These are phyloP conservation scores for Halcyon leucocephala DNA, from an alignment of 2,797 vertebrate genomes.

Conservation along the genomic window DNA sequence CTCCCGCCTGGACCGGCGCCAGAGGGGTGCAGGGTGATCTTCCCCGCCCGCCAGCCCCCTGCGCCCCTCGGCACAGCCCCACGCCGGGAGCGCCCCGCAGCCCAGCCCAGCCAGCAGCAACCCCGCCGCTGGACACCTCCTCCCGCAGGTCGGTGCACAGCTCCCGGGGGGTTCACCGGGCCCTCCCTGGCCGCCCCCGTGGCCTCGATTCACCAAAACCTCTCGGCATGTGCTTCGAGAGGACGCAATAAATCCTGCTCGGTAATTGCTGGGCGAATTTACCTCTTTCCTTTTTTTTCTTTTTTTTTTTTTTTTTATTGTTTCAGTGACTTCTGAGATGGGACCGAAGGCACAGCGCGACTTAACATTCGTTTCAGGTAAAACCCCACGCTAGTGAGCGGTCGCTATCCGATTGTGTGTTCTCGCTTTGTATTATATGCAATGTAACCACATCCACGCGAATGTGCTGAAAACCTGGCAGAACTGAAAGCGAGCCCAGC, in stretches of 20 bases:
- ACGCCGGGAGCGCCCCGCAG: background rate
- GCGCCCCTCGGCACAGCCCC: too few relatives aligned
- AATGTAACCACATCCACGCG: rapidly evolving
- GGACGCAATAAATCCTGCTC: background rate
- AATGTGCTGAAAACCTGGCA: background rate
- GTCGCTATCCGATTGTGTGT: rapidly evolving
- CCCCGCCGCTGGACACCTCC: background rate
- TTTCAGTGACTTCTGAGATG: background rate
- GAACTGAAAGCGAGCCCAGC: background rate
- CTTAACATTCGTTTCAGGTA: slow-evolving; percentile 14
- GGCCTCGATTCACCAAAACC: background rate
- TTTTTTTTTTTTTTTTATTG: background rate
- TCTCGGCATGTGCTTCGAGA: background rate
- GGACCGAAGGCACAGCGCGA: background rate
- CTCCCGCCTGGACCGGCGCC: background rate
- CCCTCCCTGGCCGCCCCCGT: background rate
- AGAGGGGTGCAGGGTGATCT: background rate
- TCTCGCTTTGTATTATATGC: background rate
- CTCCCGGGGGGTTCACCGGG: background rate
- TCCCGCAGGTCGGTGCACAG: background rate
- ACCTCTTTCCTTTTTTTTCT: too few relatives aligned
- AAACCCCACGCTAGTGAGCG: background rate
- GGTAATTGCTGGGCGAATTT: rapidly evolving
- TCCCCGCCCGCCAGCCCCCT: background rate
- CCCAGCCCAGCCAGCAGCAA: background rate